Base-by-base conservation (phyloP, 1,140 invertebrate genomes). In the Rhagoletis zephyria region DNA sequence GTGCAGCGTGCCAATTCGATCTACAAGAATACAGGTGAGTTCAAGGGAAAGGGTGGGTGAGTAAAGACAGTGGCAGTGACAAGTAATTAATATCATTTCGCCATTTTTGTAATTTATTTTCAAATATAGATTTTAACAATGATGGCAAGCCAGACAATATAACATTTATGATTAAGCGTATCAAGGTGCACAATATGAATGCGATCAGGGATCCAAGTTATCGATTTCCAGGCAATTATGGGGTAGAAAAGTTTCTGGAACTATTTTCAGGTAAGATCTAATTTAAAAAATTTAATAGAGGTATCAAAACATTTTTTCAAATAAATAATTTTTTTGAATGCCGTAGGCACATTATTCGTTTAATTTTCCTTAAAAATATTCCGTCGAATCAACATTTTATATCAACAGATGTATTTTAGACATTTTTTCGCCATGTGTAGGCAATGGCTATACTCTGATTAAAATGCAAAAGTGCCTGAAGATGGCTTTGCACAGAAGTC, bases 81-180 rank as follows among this genome's bases (percentile, higher is more conserved):
- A 42, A 64, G 60, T 65, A 87, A 48, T 85, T 45, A 85, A 45
- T 67, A 60, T 45, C 85, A 59, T 87, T 45, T 86, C 87, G 85
- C 16, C 16, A 65, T 19, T 87, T 45, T 88, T 2, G 42, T 87
- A 86, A 7, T 88, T 40, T 65, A 77, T 88, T 88, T 90, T 89
- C 90, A 90, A 89, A 9, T n/a, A 51, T 94, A 98, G 98, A 99
- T 94, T 99, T 99, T 93, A 97, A 98, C 94, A 96, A 96, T 93
- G 97, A 98, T 92, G 97, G 97, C 4, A 95, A 96, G 92, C 95
- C 97, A 3, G 98, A 99, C 93, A 97, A 98, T 93, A 98, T 99
- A 89, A 97, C 96, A 85, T 98, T 99, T 93, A 98, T 98, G 96
- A 98, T 99, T 89, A 99, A 99, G 94, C 95, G 97, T 88, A 97